phyloP scores from a whole-genome alignment of 37 sponge, comb jelly and placozoan species.

The Aplysina aerophoba region DNA sequence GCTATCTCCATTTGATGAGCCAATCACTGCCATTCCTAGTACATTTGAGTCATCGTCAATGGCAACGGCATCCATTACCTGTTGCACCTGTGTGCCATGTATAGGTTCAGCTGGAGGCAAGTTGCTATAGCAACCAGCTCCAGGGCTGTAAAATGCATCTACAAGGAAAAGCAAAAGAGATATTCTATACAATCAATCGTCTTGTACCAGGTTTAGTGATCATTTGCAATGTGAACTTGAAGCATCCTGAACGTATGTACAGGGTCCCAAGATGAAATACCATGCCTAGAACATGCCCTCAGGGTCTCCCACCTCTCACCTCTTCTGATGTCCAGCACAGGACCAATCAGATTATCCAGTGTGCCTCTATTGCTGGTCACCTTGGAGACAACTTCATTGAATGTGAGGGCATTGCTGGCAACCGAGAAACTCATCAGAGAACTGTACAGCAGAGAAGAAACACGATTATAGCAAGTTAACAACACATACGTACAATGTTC shows the following conservation, averaged over 20 bases:
- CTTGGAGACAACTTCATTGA: background rate
- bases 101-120: background rate
- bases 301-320: slow-evolving; percentile 12
- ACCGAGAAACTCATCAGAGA: slow-evolving; percentile 50
- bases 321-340: slow-evolving; percentile 9
- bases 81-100: slow-evolving; percentile 45
- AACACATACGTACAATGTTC: no score
- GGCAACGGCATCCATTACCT: slow-evolving; percentile 32
- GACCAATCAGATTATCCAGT: slow-evolving; percentile 14
- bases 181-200: background rate
- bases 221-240: no score
- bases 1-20: background rate
- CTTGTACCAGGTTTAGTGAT: no score
- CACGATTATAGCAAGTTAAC: background rate
- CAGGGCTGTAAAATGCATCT: slow-evolving; percentile 74
- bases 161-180: background rate
- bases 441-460: slow-evolving; percentile 27
- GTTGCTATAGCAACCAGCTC: slow-evolving; percentile 57
- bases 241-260: no score
- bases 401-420: background rate
- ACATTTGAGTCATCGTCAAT: slow-evolving; percentile 51
- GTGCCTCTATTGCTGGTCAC: background rate
- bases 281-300: no score
- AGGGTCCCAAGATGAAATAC: no score
- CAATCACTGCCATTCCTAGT: slow-evolving; percentile 70